Conservation (phyloP, 2,113 vertebrate species). For the Odocoileus hemionus region DNA sequence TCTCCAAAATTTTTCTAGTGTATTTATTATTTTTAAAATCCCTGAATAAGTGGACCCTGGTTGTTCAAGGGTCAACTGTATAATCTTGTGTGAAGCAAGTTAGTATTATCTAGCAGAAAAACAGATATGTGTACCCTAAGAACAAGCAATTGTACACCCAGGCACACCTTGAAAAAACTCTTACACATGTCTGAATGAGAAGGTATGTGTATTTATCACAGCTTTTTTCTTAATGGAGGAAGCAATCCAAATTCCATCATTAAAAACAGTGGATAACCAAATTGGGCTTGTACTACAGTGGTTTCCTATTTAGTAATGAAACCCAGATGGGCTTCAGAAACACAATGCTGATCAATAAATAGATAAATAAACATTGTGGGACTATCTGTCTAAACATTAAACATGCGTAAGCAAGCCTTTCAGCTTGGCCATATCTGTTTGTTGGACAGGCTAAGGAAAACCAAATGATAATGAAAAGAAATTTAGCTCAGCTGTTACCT, state of each 20-base stretch:
- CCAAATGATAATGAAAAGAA: neutral
- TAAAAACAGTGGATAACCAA: neutral
- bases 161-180: neutral
- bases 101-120: neutral
- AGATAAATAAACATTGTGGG: neutral
- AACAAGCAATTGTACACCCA: neutral
- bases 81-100: neutral
- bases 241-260: neutral
- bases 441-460: neutral
- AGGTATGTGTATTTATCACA: neutral
- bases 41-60: neutral
- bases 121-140: neutral
- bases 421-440: neutral
- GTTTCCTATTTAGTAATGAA: neutral
- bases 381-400: neutral
- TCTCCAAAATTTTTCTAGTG: neutral
- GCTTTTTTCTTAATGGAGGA: neutral
- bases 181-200: neutral
- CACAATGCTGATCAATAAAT: neutral
- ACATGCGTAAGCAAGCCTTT: neutral
- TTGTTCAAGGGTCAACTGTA: neutral
- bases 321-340: neutral
- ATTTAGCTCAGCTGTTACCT: neutral
- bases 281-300: neutral
- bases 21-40: neutral